A percentile compares a stretch with the other conserved stretches of the same genome.
These are phyloP conservation scores for Latrodectus hesperus DNA, from an alignment of 2,888 invertebrate species.

Conservation along the genomic window DNA sequence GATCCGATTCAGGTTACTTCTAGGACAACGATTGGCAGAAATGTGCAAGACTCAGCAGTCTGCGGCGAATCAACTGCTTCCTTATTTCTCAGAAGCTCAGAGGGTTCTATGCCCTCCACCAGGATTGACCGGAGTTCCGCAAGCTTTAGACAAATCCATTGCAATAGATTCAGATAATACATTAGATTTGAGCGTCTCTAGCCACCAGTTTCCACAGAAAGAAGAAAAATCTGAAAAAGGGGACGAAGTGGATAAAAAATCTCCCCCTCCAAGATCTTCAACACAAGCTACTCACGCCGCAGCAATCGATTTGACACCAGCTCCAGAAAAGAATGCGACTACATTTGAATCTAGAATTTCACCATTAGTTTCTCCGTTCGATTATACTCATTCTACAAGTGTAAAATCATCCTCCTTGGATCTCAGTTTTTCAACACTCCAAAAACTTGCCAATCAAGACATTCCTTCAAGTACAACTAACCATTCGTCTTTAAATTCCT, in stretches of 20 bases:
- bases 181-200: conserved; percentile 82
- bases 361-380: conserved; percentile 23
- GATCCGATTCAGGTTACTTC: conserved; percentile 89
- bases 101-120: conserved; percentile 38
- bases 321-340: conserved; percentile 26
- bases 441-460: conserved; percentile 40
- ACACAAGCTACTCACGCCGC: conserved; percentile 23
- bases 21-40: conserved; percentile 91
- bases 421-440: conserved; percentile 55
- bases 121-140: conserved; percentile 36
- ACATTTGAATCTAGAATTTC: conserved; percentile 33
- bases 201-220: conserved; percentile 63
- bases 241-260: conserved; percentile 36
- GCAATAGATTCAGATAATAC: conserved; percentile 59
- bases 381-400: not conserved
- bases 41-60: conserved; percentile 59
- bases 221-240: conserved; percentile 41
- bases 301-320: conserved; percentile 53
- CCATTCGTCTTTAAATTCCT: conserved; percentile 16
- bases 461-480: conserved; percentile 16
- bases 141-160: conserved; percentile 55
- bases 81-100: conserved; percentile 57
- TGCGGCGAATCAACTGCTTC: conserved; percentile 51
- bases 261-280: conserved; percentile 37
- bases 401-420: conserved; percentile 41